Conservation (phyloP, 2,797 vertebrate genomes). For the Zenarchopterus dispar region DNA sequence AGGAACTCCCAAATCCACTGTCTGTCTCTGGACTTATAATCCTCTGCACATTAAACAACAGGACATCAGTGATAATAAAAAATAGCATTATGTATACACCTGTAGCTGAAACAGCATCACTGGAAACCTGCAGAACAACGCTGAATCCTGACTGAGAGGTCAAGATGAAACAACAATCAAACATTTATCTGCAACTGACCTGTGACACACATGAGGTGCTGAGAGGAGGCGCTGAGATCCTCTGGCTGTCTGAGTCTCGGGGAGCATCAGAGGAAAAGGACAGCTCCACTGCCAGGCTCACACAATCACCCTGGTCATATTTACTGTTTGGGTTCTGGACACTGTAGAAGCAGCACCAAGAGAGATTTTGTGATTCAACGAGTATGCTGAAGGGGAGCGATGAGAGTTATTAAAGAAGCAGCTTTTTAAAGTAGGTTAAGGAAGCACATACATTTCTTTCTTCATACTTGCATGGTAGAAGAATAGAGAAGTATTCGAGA, state of each 20-base stretch:
- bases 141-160: background rate
- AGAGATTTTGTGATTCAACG: background rate
- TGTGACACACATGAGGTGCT: slow-evolving; percentile 53
- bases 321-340: slow-evolving; percentile 31
- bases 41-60: slow-evolving; percentile 58
- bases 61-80: background rate
- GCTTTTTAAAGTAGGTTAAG: background rate
- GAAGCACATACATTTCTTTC: too few species aligned
- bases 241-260: slow-evolving; percentile 29
- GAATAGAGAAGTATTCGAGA: too few species aligned
- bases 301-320: slow-evolving; percentile 51
- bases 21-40: slow-evolving; percentile 75
- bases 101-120: background rate
- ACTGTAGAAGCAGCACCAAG: slow-evolving; percentile 31
- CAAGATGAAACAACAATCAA: background rate
- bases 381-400: background rate
- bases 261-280: slow-evolving; percentile 46
- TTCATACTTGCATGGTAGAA: too few species aligned
- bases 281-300: slow-evolving; percentile 57
- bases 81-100: background rate
- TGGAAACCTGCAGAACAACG: background rate
- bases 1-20: slow-evolving; percentile 70
- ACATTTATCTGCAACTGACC: slow-evolving; percentile 42
- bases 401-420: background rate
- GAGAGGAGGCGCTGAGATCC: slow-evolving; percentile 39